Conservation (phyloP, 2,797 vertebrate genomes). For the Enteromius paludinosus region DNA sequence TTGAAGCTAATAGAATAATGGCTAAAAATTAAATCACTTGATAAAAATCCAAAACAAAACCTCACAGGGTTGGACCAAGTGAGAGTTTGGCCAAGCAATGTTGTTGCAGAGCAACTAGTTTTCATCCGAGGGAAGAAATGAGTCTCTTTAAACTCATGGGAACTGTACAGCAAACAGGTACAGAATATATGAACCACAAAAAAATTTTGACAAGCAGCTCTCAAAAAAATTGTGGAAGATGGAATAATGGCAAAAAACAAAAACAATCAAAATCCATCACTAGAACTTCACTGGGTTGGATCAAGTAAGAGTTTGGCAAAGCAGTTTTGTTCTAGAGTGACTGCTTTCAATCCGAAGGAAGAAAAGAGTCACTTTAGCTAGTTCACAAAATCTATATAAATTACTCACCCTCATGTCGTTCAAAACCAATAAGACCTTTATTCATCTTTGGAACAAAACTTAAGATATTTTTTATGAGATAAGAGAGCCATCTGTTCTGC, state of each 20-base stretch:
- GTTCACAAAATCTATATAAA: too few relatives aligned
- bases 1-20: constrained; percentile 63
- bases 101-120: constrained; percentile 29
- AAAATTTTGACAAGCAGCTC: neutral
- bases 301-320: constrained; percentile 40
- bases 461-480: too few relatives aligned
- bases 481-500: too few relatives aligned
- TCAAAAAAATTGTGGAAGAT: constrained; percentile 9
- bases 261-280: constrained; percentile 42
- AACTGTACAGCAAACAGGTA: constrained; percentile 60
- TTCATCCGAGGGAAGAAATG: constrained; percentile 13
- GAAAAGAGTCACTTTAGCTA: constrained; percentile 40
- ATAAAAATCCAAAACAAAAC: constrained; percentile 57
- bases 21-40: constrained; percentile 57
- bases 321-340: constrained; percentile 22
- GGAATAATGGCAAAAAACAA: constrained; percentile 54
- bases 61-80: constrained; percentile 46
- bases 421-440: too few relatives aligned
- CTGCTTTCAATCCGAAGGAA: constrained; percentile 9
- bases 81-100: constrained; percentile 36
- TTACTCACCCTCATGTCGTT: too few relatives aligned
- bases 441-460: too few relatives aligned
- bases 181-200: constrained; percentile 8
- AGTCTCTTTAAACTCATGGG: constrained; percentile 38
- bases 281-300: constrained; percentile 52